Evolutionary conservation across 2,888 invertebrate genomes (phyloP).

Genomic region (Diadegma fenestrale): DNA sequence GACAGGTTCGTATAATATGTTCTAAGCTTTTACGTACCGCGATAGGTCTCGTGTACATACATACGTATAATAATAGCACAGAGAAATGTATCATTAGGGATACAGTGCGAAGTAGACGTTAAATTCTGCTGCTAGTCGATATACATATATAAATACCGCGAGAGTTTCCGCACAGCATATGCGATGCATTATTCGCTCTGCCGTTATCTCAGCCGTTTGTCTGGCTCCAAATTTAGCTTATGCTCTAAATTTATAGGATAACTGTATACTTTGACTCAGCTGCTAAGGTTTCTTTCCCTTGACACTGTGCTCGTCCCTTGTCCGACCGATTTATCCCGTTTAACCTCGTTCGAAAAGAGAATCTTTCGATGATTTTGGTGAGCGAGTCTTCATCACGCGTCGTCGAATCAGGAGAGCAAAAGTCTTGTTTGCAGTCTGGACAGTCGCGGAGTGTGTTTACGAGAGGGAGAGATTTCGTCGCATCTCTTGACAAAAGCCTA

Average conservation of each 20-base stretch:
- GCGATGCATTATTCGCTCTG: slow-evolving; percentile 64
- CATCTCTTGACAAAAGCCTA: background rate
- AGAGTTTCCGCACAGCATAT: slow-evolving; percentile 29
- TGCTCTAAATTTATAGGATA: slow-evolving; percentile 44
- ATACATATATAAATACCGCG: slow-evolving; percentile 28
- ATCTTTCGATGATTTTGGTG: background rate
- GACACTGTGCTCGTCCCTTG: background rate
- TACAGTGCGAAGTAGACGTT: slow-evolving; percentile 52
- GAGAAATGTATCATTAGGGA: slow-evolving; percentile 67
- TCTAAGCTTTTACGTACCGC: slow-evolving; percentile 54
- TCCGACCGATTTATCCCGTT: background rate
- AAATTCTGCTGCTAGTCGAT: slow-evolving; percentile 43
- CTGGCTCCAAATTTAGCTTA: slow-evolving; percentile 61
- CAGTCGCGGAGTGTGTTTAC: background rate
- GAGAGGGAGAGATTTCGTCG: background rate
- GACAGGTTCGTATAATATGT: slow-evolving; percentile 58
- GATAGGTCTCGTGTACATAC: slow-evolving; percentile 18
- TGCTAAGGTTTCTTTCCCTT: background rate
- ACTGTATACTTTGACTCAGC: slow-evolving; percentile 21
- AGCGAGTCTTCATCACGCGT: background rate
- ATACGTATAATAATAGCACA: slow-evolving; percentile 24
- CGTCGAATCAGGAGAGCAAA: background rate
- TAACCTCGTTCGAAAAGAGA: background rate
- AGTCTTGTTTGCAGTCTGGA: background rate
- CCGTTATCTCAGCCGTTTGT: slow-evolving; percentile 65